These are phyloP conservation scores for Sitobion miscanthi DNA, from an alignment of 1,140 invertebrate species.

Conservation along the genomic window DNA sequence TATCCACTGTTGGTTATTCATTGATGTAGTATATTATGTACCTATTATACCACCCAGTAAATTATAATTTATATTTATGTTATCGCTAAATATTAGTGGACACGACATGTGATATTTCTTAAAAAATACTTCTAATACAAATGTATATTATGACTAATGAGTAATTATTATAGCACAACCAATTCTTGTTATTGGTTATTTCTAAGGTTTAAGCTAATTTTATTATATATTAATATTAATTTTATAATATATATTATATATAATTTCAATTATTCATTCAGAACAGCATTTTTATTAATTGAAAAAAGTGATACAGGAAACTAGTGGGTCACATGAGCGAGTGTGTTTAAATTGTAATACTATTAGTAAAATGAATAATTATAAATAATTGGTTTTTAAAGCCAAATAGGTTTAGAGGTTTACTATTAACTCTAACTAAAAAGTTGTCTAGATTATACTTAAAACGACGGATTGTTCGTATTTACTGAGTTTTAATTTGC, in stretches of 20 bases:
- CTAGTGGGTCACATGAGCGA: not conserved
- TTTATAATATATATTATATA: not conserved
- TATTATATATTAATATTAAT: not conserved
- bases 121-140: not conserved
- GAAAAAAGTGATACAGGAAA: not conserved
- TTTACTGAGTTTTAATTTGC: not conserved
- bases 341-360: not conserved
- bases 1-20: not conserved
- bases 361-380: not conserved
- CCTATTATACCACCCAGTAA: not conserved
- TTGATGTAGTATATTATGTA: not conserved
- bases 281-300: not conserved
- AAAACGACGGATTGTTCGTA: not conserved
- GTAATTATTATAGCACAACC: not conserved
- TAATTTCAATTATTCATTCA: not conserved
- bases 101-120: not conserved
- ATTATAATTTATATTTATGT: not conserved
- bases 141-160: not conserved
- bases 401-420: not conserved
- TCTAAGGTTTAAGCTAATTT: not conserved
- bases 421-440: not conserved
- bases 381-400: not conserved
- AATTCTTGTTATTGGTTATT: not conserved
- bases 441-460: not conserved
- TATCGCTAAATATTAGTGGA: not conserved